Percentiles rank a stretch among this genome's conserved stretches.
Conservation (phyloP, 1,140 invertebrate genomes). For the Tetragnatha versicolor region DNA sequence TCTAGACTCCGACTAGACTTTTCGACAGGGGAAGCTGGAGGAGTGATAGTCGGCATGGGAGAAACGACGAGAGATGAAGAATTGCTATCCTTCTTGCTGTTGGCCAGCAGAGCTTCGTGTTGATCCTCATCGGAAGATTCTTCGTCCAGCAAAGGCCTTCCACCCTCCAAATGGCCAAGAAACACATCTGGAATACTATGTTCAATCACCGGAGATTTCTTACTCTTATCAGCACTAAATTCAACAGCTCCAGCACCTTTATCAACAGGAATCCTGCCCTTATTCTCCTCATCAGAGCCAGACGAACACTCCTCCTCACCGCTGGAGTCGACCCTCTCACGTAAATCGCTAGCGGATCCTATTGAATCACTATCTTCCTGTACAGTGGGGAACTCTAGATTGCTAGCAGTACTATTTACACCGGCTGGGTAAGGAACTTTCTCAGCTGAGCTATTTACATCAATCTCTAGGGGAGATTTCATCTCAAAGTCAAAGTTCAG, state of each 20-base stretch:
- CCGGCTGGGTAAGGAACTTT: constrained; percentile 24
- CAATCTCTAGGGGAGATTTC: constrained; percentile 62
- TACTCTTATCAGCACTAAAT: constrained; percentile 7
- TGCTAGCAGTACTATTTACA: constrained; percentile 6
- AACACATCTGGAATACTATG: constrained; percentile 64
- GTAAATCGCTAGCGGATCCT: constrained; percentile 76
- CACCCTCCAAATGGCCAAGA: constrained; percentile 80
- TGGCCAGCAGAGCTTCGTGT: constrained; percentile 23
- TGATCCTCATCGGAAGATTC: constrained; percentile 68
- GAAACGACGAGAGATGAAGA: constrained; percentile 26
- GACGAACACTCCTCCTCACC: constrained; percentile 65
- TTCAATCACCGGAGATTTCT: constrained; percentile 43
- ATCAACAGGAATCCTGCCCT: constrained; percentile 28
- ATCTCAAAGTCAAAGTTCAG: constrained; percentile 58
- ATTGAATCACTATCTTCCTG: constrained; percentile 72
- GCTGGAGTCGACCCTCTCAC: constrained; percentile 65
- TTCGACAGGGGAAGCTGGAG: constrained; percentile 25
- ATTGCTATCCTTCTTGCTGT: constrained; percentile 16
- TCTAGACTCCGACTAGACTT: constrained; percentile 56
- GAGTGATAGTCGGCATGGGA: constrained; percentile 29
- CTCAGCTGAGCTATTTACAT: constrained; percentile 28
- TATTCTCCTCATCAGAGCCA: constrained; percentile 26
- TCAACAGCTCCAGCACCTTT: background rate
- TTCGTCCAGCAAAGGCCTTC: constrained; percentile 78
- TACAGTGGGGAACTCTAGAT: constrained; percentile 21